Conservation (phyloP, 1,140 invertebrate genomes). For the Tetraneura akinire region DNA sequence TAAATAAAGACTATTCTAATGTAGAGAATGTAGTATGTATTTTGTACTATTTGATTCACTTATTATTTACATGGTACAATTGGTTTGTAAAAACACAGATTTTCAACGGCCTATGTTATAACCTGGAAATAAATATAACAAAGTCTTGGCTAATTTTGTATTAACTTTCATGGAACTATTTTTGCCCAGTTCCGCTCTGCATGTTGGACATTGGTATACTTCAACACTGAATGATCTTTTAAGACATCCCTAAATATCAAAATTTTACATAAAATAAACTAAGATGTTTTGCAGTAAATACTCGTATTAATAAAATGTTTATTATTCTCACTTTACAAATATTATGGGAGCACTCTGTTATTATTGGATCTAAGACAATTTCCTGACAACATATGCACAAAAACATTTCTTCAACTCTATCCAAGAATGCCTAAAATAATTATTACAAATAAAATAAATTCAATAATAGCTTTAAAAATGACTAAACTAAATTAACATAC, state of each 20-base stretch:
- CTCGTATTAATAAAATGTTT: neutral
- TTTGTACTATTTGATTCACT: neutral
- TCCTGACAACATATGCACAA: conserved; percentile 81
- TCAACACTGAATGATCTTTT: conserved; percentile 70
- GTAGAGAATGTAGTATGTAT: neutral
- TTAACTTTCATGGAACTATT: conserved; percentile 55
- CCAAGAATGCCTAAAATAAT: conserved; percentile 65
- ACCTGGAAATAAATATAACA: neutral
- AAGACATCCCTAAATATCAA: conserved; percentile 64
- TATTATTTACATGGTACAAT: too few relatives aligned
- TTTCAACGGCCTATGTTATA: neutral
- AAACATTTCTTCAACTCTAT: conserved; percentile 70
- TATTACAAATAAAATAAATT: conserved; percentile 49
- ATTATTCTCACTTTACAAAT: conserved; percentile 68
- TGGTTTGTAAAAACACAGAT: neutral
- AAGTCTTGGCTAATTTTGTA: neutral
- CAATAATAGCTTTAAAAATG: neutral
- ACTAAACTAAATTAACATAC: conserved; percentile 56
- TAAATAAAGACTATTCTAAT: neutral
- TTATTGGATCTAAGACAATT: conserved; percentile 72
- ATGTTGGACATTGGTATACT: conserved; percentile 70
- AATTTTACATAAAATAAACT: conserved; percentile 25
- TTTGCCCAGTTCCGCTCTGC: conserved; percentile 67
- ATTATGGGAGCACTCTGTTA: conserved; percentile 75
- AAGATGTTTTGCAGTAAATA: neutral